Conservation (phyloP, 2,797 vertebrate genomes). For the Glossophaga mutica region DNA sequence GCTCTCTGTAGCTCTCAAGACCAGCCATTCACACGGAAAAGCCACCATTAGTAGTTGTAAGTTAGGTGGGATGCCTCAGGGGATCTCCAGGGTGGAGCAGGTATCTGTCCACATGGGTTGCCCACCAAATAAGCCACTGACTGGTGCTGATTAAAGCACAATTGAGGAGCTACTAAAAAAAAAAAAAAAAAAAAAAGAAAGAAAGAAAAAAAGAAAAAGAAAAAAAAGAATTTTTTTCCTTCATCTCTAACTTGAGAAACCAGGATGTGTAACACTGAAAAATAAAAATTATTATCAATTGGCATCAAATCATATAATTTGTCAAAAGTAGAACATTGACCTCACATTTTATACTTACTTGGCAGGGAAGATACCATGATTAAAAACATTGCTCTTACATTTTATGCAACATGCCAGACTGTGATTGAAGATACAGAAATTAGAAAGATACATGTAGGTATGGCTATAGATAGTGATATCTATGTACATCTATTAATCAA, state of each 20-base stretch:
- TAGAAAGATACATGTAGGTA: neutral
- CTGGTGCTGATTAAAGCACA: neutral
- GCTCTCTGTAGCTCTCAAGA: too few relatives aligned
- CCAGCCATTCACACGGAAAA: too few relatives aligned
- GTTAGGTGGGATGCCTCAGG: too few relatives aligned
- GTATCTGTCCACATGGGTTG: neutral
- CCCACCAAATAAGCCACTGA: neutral
- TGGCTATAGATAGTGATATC: neutral
- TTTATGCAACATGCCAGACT: neutral
- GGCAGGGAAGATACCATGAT: too few relatives aligned
- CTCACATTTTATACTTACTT: neutral
- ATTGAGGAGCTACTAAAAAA: neutral
- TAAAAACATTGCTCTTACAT: neutral
- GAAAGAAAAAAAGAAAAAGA: too few relatives aligned
- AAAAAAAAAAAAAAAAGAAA: too few relatives aligned
- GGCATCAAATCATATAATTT: neutral
- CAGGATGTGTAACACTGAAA: neutral
- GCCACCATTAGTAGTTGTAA: too few relatives aligned
- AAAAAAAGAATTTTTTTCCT: too few relatives aligned
- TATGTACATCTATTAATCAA: neutral
- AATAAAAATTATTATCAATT: neutral
- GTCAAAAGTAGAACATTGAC: neutral
- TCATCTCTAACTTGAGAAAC: neutral
- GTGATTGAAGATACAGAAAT: neutral
- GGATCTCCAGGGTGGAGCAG: too few relatives aligned